Evolutionary conservation across 2,113 vertebrate species (phyloP), one percentile per base, ranked within the genome.

Genomic region (Python bivittatus): DNA sequence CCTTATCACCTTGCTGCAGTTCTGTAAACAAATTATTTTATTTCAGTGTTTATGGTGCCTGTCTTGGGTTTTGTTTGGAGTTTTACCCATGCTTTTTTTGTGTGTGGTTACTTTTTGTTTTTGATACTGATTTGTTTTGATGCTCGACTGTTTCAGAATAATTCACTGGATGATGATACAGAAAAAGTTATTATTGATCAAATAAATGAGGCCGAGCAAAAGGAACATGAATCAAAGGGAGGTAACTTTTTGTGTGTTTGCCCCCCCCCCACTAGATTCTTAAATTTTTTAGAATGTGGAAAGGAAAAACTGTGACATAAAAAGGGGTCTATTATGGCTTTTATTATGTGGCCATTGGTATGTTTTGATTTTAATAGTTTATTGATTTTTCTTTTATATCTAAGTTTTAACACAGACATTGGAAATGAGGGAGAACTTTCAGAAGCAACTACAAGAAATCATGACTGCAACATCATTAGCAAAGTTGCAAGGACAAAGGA

Each of bases 381-480:
- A 84, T 33, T 83, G 53, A 52, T 2, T 25, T 64, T 38, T 96
- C 17, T 53, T 89, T 86, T 95, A 94, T 44, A 60, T 92, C 64
- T 84, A 92, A 98, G 98, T 94, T 94, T 97, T 99, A 93, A 98
- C 98, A 29, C 98, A 99, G 95, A 98, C 98, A 2, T 96, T 99
- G 88, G 98, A 99, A 96, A 99, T 99, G 99, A 98, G 99, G 90
- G 98, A 99, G 94, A 99, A 96, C 95, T 98, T 99, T 94, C 99
- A 99, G 86, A 98, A 96, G 91, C 99, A 99, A 96, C 97, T 99
- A 23, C 98, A 99, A 96, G 99, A 99, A 97, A 98, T 99, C 93
- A 99, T 99, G 99, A 98, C 99, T 68, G 99, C 99, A 87, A 99
- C 99, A 10, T 98, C 98, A 0, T 89, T 99, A 8, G 98, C 97